Percentiles rank a stretch among this genome's conserved stretches.
These are phyloP conservation scores for Dugesia japonica DNA, from an alignment of 2,888 invertebrate genomes.

Conservation along the genomic window DNA sequence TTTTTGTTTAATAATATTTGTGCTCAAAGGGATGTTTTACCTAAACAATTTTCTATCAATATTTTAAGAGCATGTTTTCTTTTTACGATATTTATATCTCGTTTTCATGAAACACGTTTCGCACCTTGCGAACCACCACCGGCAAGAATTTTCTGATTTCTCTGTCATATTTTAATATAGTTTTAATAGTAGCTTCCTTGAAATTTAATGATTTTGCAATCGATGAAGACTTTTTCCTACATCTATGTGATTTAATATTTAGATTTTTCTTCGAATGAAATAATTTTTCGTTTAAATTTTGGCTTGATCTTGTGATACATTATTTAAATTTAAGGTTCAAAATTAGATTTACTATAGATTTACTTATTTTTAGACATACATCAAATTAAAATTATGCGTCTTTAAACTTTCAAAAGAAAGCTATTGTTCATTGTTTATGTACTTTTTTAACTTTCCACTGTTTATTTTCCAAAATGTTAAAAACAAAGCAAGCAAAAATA, in stretches of 20 bases:
- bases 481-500: too few relatives aligned
- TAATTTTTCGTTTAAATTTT: background rate
- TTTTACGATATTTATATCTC: too few relatives aligned
- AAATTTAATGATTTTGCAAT: slow-evolving; percentile 10
- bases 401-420: too few relatives aligned
- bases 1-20: too few relatives aligned
- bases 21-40: too few relatives aligned
- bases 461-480: too few relatives aligned
- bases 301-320: background rate
- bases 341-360: background rate
- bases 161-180: background rate
- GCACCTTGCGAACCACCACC: too few relatives aligned
- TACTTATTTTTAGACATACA: background rate
- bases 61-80: too few relatives aligned
- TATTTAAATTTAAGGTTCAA: background rate
- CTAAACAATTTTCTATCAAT: background rate
- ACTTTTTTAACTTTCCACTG: too few relatives aligned
- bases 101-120: too few relatives aligned
- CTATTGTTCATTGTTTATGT: background rate
- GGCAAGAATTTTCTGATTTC: too few relatives aligned
- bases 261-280: background rate
- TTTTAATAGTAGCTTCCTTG: background rate
- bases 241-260: background rate
- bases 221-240: background rate
- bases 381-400: too few relatives aligned